These are phyloP conservation scores for Fratercula arctica DNA, from an alignment of 2,797 vertebrate genomes.

Conservation along the genomic window DNA sequence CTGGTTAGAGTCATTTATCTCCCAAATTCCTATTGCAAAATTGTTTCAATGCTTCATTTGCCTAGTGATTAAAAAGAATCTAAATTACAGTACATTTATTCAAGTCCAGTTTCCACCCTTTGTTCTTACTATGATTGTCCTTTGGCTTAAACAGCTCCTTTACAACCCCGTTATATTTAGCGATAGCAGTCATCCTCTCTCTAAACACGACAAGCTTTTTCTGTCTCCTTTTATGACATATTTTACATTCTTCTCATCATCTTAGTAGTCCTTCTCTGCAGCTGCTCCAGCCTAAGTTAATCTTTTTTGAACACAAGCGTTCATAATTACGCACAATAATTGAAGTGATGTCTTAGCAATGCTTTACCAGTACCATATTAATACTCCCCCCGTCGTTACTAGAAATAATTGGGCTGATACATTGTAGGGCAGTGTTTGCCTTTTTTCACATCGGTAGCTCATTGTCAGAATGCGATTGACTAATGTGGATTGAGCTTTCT, in stretches of 20 bases:
- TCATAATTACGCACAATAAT: conserved; percentile 45
- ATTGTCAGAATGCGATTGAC: neutral
- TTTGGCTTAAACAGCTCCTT: conserved; percentile 30
- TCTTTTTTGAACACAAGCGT: conserved; percentile 49
- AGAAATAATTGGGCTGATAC: conserved; percentile 31
- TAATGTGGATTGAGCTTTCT: neutral
- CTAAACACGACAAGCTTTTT: conserved; percentile 37
- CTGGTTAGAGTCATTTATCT: conserved; percentile 2
- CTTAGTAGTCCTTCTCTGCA: conserved; percentile 46
- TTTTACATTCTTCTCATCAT: conserved; percentile 53
- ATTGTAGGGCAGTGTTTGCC: neutral
- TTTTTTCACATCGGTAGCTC: conserved; percentile 10
- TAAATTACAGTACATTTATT: conserved; percentile 36
- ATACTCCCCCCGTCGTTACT: neutral
- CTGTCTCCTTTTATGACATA: conserved; percentile 14
- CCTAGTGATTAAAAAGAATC: conserved; percentile 34
- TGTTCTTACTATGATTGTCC: conserved; percentile 17
- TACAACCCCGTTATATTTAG: neutral
- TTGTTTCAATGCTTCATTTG: conserved; percentile 34
- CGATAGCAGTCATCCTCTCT: conserved; percentile 9
- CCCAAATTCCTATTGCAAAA: conserved; percentile 32
- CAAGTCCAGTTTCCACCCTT: conserved; percentile 15
- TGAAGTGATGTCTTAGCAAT: conserved; percentile 51
- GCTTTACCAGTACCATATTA: neutral
- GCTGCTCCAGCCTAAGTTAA: conserved; percentile 53